Conservation (phyloP, 2,113 vertebrate species). For the Lamprologus callipterus region DNA sequence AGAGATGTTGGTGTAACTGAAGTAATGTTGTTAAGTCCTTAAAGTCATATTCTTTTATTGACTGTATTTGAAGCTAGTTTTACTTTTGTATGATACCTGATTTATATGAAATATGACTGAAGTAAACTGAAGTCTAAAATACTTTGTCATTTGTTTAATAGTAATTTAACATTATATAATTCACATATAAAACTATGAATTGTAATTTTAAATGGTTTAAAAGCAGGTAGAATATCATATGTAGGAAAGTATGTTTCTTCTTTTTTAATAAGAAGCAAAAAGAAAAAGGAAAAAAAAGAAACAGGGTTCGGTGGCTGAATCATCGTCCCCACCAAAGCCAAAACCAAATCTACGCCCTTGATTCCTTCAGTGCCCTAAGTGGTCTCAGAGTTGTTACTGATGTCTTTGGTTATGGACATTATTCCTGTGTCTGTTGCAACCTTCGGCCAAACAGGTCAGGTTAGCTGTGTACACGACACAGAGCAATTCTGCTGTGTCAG, state of each 20-base stretch:
- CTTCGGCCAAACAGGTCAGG: background rate
- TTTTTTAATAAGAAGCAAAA: background rate
- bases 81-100: background rate
- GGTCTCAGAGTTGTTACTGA: background rate
- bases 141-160: background rate
- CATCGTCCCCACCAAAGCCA: background rate
- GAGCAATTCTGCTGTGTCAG: background rate
- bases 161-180: background rate
- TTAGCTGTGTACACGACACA: background rate
- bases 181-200: background rate
- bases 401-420: background rate
- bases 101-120: accelerated
- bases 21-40: too few species aligned
- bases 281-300: background rate
- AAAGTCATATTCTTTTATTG: background rate
- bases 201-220: background rate
- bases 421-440: background rate
- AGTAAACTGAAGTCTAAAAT: accelerated
- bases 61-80: background rate
- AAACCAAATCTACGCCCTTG: background rate
- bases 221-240: accelerated
- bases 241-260: accelerated
- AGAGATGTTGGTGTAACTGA: too few species aligned
- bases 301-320: background rate
- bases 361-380: background rate